These are phyloP conservation scores for Carassius auratus DNA, from an alignment of 2,113 vertebrate species.

Conservation along the genomic window DNA sequence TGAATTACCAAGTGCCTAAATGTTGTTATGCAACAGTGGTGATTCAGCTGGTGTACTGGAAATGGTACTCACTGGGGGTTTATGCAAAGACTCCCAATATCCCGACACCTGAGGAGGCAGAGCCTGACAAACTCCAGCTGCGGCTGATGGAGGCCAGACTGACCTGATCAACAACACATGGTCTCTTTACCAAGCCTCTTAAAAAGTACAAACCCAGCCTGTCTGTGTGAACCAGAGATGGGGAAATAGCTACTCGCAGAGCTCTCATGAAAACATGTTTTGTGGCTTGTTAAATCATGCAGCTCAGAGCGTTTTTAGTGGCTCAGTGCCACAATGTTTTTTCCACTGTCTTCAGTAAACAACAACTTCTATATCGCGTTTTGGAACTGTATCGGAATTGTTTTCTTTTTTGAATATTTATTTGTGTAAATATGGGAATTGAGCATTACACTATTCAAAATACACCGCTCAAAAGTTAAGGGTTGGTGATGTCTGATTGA, in stretches of 20 bases:
- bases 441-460: too few species aligned
- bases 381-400: too few species aligned
- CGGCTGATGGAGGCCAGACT: neutral
- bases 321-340: neutral
- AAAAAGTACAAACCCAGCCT: constrained; percentile 18
- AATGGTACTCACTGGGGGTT: constrained; percentile 45
- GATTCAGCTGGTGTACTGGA: constrained; percentile 50
- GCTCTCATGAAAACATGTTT: constrained; percentile 14
- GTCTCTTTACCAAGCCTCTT: constrained; percentile 27
- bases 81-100: constrained; percentile 49
- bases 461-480: too few species aligned
- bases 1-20: constrained; percentile 26
- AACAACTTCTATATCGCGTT: neutral
- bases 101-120: constrained; percentile 15
- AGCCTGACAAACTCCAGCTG: constrained; percentile 30
- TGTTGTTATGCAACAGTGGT: constrained; percentile 49
- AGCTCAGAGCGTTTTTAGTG: neutral
- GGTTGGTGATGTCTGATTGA: too few species aligned
- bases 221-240: neutral
- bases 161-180: constrained; percentile 39
- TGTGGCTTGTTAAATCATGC: constrained; percentile 7
- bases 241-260: neutral
- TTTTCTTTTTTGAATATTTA: neutral
- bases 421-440: neutral
- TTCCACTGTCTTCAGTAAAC: neutral